Evolutionary conservation across 2,797 vertebrate genomes (phyloP), one percentile per base, ranked within the genome.

Genomic region (Sebastes elongatus): DNA sequence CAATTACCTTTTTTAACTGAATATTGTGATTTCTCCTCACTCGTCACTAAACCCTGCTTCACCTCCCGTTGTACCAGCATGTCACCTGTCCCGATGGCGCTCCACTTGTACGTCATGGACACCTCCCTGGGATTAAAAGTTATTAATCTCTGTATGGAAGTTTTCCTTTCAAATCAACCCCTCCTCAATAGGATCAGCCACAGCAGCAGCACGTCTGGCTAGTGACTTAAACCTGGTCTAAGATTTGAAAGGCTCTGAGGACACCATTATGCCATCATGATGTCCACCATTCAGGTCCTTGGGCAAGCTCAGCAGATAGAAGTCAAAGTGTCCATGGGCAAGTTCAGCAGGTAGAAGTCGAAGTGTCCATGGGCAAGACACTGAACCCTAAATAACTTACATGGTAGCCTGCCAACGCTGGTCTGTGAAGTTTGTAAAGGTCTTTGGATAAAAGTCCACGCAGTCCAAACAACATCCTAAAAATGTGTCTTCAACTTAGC

Each of bases 1-100:
- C 10, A 30, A 4, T 71, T 7, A 70, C 28, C 4, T 71, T 76
- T 72, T 52, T n/a, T 59, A 68, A 76, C 28, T 20, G 4, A 63
- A 61, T 77, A 35, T 84, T 71, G 38, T 69, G 3, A 64, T 81
- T 76, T 71, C 38, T 55, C 35, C 42, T 76, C 28, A 75, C 52
- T 78, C 55, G 22, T 78, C 53, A 33, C 38, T 78, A 71, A 83
- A 72, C 55, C 25, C 7, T 60, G 53, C 32, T 78, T 76, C 52
- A 78, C 16, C 22, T 74, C 57, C 63, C 73, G 5, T 66, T 69
- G 28, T 60, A 75, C 28, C 57, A 85, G 70, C 81, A 30, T 60
- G 18, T 71, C 20, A 53, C 67, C 38, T 68, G 27, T 75, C 60
- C 25, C 35, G 56, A 75, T 70, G 61, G 14, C 0, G 7, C 49